A percentile compares a stretch with the other conserved stretches of the same genome.
These are phyloP conservation scores for Andricus quercusramuli DNA, from an alignment of 2,888 invertebrate genomes.

Conservation along the genomic window DNA sequence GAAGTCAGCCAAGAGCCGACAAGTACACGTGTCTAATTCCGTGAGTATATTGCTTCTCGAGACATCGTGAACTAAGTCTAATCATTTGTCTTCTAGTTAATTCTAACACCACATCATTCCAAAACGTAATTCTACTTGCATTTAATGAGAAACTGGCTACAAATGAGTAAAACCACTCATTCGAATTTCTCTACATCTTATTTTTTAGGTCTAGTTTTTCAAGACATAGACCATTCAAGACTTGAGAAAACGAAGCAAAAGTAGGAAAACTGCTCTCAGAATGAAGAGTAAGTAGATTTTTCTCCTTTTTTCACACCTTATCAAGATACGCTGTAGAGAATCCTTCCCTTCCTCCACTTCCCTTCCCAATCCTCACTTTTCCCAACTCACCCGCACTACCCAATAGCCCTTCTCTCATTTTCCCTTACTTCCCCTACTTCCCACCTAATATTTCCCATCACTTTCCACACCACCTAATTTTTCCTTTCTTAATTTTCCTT, in stretches of 20 bases:
- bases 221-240: not conserved
- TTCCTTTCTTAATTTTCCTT: too few species aligned
- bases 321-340: too few species aligned
- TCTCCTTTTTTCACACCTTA: not conserved
- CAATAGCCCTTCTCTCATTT: too few species aligned
- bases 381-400: too few species aligned
- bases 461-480: too few species aligned
- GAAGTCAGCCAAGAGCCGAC: constrained; percentile 53
- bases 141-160: constrained; percentile 14
- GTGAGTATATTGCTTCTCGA: constrained; percentile 66
- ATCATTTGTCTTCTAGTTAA: constrained; percentile 68
- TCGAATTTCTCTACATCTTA: not conserved
- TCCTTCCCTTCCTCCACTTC: too few species aligned
- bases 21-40: constrained; percentile 64
- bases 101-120: constrained; percentile 54
- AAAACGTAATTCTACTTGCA: constrained; percentile 51
- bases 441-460: too few species aligned
- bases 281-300: not conserved
- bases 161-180: not conserved
- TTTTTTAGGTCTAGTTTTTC: not conserved
- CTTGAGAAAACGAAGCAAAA: not conserved
- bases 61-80: constrained; percentile 64
- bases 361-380: too few species aligned
- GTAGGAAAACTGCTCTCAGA: not conserved
- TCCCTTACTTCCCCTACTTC: too few species aligned